These are phyloP conservation scores for Pandion haliaetus DNA, from an alignment of 2,113 vertebrate genomes.

Conservation along the genomic window DNA sequence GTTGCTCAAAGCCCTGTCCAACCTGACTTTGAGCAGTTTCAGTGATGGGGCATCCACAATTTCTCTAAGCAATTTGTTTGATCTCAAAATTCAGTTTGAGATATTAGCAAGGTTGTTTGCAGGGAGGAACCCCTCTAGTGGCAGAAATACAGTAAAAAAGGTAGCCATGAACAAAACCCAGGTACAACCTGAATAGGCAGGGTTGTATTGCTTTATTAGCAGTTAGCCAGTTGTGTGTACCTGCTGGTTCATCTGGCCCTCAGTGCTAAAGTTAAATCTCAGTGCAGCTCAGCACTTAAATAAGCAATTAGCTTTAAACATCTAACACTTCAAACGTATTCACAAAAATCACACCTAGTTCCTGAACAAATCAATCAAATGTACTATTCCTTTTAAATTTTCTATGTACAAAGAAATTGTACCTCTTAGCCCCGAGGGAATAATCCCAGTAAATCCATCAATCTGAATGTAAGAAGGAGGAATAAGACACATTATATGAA, in stretches of 20 bases:
- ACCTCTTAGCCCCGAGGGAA: slow-evolving; percentile 38
- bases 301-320: background rate
- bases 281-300: background rate
- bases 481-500: background rate
- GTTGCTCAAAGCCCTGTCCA: background rate
- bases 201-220: background rate
- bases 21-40: background rate
- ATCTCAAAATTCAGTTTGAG: background rate
- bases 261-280: background rate
- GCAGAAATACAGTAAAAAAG: background rate
- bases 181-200: background rate
- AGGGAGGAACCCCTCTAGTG: background rate
- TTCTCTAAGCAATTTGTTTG: background rate
- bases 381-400: background rate
- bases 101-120: background rate
- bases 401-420: slow-evolving; percentile 1
- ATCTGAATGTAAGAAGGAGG: background rate
- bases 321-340: background rate
- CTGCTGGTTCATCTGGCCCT: background rate
- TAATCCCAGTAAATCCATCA: slow-evolving; percentile 34
- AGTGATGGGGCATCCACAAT: background rate
- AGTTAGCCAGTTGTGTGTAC: background rate
- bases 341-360: background rate
- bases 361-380: slow-evolving; percentile 49
- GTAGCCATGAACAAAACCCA: background rate